Conservation (phyloP, 2,113 vertebrate genomes). For the Lonchura striata region DNA sequence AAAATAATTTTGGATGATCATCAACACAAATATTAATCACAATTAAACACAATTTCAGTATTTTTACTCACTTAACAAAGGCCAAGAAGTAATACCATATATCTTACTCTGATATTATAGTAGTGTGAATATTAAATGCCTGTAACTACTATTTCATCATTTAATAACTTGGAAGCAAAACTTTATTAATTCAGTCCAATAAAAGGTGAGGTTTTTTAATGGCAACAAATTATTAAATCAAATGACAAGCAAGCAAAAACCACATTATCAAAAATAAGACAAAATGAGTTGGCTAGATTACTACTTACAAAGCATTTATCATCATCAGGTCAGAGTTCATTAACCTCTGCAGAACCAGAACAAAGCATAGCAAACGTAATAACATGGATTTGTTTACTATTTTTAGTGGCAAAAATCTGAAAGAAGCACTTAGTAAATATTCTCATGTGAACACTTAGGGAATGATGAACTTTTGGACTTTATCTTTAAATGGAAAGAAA, state of each 20-base stretch:
- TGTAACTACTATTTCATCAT: background rate
- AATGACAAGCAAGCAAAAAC: background rate
- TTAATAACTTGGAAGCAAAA: background rate
- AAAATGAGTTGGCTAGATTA: background rate
- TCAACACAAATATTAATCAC: background rate
- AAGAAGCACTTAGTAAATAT: background rate
- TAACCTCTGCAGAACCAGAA: background rate
- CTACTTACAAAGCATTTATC: background rate
- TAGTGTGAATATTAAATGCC: background rate
- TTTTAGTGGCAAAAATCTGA: background rate
- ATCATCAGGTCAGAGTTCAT: background rate
- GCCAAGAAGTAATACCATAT: background rate
- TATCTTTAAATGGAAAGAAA: background rate
- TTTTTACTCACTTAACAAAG: background rate
- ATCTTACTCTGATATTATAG: background rate
- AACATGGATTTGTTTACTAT: background rate
- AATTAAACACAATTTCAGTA: background rate
- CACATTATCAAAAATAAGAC: background rate
- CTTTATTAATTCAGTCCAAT: background rate
- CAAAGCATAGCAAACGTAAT: background rate
- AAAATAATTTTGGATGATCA: background rate
- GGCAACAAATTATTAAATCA: background rate
- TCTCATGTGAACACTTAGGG: background rate
- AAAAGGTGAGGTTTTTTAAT: background rate
- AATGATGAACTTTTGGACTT: background rate